A percentile compares a stretch with the other conserved stretches of the same genome.
phyloP scores from a whole-genome alignment of 2,888 invertebrate species.

The Chymomyza amoena region DNA sequence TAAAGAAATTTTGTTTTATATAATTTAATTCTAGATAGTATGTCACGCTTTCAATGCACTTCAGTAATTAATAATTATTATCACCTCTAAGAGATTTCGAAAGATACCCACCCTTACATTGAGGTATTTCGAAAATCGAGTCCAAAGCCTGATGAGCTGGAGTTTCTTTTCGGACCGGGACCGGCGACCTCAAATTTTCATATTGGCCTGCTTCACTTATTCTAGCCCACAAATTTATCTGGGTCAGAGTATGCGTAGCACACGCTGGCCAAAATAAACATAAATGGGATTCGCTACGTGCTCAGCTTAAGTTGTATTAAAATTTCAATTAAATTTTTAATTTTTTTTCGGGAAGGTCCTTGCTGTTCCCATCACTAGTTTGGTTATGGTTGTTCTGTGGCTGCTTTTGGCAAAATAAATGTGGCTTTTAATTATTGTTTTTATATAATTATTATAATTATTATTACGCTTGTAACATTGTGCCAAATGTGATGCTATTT shows the following conservation, averaged over 20 bases:
- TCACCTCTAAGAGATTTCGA: too few relatives aligned
- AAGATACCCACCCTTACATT: too few relatives aligned
- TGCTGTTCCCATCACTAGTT: background rate
- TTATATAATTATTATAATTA: background rate
- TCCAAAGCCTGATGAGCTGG: too few relatives aligned
- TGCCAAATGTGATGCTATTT: background rate
- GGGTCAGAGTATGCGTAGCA: background rate
- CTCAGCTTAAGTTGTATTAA: conserved; percentile 41
- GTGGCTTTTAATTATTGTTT: background rate
- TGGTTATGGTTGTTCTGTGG: background rate
- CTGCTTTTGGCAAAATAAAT: background rate
- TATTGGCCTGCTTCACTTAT: too few relatives aligned
- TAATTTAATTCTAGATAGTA: too few relatives aligned
- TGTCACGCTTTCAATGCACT: too few relatives aligned
- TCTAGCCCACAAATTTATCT: too few relatives aligned
- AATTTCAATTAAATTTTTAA: conserved; percentile 43
- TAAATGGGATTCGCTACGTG: conserved; percentile 26
- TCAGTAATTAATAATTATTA: too few relatives aligned
- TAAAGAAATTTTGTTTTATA: too few relatives aligned
- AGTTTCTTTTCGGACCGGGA: too few relatives aligned
- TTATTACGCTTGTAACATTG: background rate
- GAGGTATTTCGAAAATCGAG: too few relatives aligned
- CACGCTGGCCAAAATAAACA: background rate
- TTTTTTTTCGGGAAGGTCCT: conserved; percentile 1
- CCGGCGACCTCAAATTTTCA: too few relatives aligned